Evolutionary conservation across 2,888 invertebrate genomes (phyloP).

Genomic region (Chymomyza caudatula): DNA sequence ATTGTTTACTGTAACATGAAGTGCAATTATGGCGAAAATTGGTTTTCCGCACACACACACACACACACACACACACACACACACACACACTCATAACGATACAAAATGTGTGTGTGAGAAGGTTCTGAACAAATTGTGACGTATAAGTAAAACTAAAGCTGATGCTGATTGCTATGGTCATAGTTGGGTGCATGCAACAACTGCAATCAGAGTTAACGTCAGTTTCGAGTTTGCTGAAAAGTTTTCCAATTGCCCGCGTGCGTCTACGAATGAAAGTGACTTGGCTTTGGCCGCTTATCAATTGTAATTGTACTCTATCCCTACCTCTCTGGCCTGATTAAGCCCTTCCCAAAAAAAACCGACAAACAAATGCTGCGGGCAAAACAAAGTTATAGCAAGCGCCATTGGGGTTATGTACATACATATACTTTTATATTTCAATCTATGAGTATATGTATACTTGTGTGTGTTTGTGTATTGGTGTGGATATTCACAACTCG

Average conservation of each 20-base stretch:
- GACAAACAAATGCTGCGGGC: constrained; percentile 5
- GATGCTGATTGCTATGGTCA: not conserved
- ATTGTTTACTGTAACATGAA: constrained; percentile 65
- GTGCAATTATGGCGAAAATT: constrained; percentile 65
- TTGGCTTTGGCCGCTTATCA: constrained; percentile 61
- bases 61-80: not conserved
- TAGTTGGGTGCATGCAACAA: not conserved
- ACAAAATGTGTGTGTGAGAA: not conserved
- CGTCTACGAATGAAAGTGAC: constrained; percentile 60
- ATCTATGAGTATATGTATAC: constrained; percentile 7
- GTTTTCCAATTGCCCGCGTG: constrained; percentile 54
- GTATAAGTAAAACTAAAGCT: not conserved
- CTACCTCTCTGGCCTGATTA: constrained; percentile 10
- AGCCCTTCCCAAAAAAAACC: constrained; percentile 3
- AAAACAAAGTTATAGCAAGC: not conserved
- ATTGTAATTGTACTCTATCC: constrained; percentile 54
- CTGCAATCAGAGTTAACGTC: not conserved
- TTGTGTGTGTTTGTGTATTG: constrained; percentile 7
- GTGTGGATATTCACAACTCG: constrained; percentile 18
- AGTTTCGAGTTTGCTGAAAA: constrained; percentile 30
- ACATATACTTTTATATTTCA: constrained; percentile 3
- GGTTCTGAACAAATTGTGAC: not conserved
- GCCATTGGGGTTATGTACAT: not conserved
- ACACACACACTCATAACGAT: not conserved
- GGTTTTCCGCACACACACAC: constrained; percentile 37